phyloP scores from a whole-genome alignment of 2,113 vertebrate species.

The Acinonyx jubatus region DNA sequence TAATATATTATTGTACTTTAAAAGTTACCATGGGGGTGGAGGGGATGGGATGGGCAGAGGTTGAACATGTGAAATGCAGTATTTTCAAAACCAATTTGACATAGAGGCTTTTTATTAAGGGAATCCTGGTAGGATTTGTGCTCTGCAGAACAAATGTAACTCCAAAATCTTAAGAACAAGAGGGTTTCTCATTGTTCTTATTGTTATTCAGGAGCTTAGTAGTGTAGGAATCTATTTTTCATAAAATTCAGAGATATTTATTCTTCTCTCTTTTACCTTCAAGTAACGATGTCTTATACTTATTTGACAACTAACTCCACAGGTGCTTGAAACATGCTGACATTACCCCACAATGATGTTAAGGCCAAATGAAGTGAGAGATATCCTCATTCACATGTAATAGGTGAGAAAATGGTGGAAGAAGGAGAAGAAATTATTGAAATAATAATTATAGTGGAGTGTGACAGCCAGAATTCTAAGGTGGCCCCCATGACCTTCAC shows the following conservation, averaged over 20 bases:
- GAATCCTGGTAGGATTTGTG: background rate
- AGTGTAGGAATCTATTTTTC: background rate
- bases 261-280: constrained; percentile 13
- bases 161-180: constrained; percentile 29
- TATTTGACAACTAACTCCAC: background rate
- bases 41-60: background rate
- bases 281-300: constrained; percentile 23
- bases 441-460: background rate
- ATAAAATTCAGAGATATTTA: background rate
- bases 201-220: background rate
- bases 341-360: background rate
- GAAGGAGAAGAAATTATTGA: background rate
- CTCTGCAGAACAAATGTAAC: constrained; percentile 15
- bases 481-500: background rate
- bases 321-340: background rate
- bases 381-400: background rate
- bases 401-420: background rate
- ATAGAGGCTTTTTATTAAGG: background rate
- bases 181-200: background rate
- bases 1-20: background rate
- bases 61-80: background rate
- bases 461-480: background rate
- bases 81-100: constrained; percentile 14
- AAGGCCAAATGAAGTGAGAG: background rate
- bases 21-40: background rate